A percentile compares a stretch with the other conserved stretches of the same genome.
These are phyloP conservation scores for Anguilla rostrata DNA, from an alignment of 2,113 vertebrate species.

Conservation along the genomic window DNA sequence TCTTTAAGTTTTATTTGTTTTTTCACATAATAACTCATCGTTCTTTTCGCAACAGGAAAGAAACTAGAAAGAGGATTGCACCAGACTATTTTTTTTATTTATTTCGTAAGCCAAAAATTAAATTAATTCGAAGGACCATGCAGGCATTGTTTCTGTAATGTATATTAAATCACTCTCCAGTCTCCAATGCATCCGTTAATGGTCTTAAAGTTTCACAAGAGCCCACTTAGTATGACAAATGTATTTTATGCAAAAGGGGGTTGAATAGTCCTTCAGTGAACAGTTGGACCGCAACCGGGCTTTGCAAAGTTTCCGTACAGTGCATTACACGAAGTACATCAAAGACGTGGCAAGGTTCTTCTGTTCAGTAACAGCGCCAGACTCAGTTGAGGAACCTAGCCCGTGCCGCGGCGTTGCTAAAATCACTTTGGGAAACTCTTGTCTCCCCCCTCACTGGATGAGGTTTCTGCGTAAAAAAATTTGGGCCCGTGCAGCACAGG, in stretches of 20 bases:
- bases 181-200: not conserved
- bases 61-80: slow-evolving; percentile 19
- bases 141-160: not conserved
- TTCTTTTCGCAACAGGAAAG: slow-evolving; percentile 55
- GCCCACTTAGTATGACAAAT: not conserved
- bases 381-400: not conserved
- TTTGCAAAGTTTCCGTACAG: not conserved
- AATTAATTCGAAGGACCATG: not conserved
- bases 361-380: not conserved
- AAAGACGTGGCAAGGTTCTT: not conserved
- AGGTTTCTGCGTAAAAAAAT: not conserved
- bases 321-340: not conserved
- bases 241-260: not conserved
- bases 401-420: not conserved
- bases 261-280: not conserved
- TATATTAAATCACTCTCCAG: not conserved
- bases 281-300: not conserved
- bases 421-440: not conserved
- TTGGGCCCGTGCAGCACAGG: not conserved
- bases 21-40: slow-evolving; percentile 54
- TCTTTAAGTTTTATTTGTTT: slow-evolving; percentile 42
- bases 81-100: not conserved
- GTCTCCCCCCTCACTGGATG: not conserved
- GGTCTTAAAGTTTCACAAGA: not conserved
- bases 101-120: not conserved